Base-by-base conservation (phyloP, 2,888 invertebrate species). In the Automeris io region DNA sequence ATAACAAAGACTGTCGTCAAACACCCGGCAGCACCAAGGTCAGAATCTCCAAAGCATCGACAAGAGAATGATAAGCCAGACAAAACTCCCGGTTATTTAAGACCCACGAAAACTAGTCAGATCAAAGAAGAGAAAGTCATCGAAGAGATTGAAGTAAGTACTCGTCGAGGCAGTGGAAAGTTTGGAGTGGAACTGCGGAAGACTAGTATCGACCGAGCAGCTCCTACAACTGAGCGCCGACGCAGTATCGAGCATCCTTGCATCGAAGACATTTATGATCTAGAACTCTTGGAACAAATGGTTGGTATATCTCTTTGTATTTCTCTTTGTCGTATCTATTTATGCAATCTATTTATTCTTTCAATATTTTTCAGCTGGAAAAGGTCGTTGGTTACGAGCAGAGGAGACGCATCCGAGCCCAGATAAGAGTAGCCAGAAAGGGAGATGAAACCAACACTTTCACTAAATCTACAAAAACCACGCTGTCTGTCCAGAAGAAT, bases 301-400 rank as follows among this genome's bases (percentile, higher is more conserved):
- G 91, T 91, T 68, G 88, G 88, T 87, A 64, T 47, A 25, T 51
- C 46, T 33, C 42, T 11, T 19, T 32, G n/a, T 25, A 36, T 56
- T 48, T 59, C 7, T 2, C 8, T n/a, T 18, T 12, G 2, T 23
- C 5, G 9, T 4, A 18, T 37, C 4, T 26, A n/a, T n/a, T 16
- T 26, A 7, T 18, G 8, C 9, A 16, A 7, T 3, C 5, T 9
- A 3, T 4, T 18, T 34, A 8, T 24, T 23, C 6, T 3, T 56
- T 39, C 42, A 60, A 45, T 61, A 46, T 46, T 54, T 88, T 88
- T 57, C 82, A 92, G 91, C 79, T 94, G 70, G 92, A 93, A 77
- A 91, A 91, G 60, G 92, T 93, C 41, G 90, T 90, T 38, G 91
- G 91, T 45, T 95, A 95, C 67, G 94, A 95, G 63, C 89, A 93